Evolutionary conservation across 2,888 invertebrate species (phyloP).

Genomic region (Eristalis pertinax): DNA sequence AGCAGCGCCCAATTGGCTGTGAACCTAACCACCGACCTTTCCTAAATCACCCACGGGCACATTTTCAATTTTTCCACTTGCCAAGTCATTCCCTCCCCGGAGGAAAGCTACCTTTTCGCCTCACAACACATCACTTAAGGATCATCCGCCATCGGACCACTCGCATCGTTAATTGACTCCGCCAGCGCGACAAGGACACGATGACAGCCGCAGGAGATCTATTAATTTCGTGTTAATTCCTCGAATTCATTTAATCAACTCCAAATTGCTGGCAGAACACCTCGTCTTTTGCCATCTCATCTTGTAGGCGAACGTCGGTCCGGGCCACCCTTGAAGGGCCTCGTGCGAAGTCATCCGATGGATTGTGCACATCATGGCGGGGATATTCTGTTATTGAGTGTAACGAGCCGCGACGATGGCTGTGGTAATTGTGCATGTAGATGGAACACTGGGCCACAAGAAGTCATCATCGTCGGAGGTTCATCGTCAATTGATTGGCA

Average conservation of each 20-base stretch:
- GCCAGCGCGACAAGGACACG: background rate
- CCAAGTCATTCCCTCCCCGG: background rate
- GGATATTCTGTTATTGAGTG: background rate
- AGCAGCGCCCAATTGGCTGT: too few relatives aligned
- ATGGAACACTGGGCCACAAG: background rate
- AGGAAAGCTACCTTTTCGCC: background rate
- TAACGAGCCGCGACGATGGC: background rate
- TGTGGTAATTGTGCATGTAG: background rate
- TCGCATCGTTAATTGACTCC: background rate
- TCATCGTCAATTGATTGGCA: background rate
- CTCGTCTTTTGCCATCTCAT: background rate
- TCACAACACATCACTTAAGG: background rate
- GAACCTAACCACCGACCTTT: too few relatives aligned
- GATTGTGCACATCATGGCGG: background rate
- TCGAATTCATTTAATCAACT: slow-evolving; percentile 11
- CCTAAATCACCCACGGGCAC: too few relatives aligned
- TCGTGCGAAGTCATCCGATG: background rate
- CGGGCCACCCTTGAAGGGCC: background rate
- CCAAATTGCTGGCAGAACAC: slow-evolving; percentile 6
- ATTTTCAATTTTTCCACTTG: too few relatives aligned
- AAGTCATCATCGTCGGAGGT: background rate
- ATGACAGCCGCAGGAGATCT: background rate
- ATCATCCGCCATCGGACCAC: background rate
- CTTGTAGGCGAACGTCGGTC: too few relatives aligned
- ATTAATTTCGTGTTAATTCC: slow-evolving; percentile 20